Evolutionary conservation across 2,113 vertebrate species (phyloP), one percentile per base, ranked within the genome.

Genomic region (Semnornis frantzii): DNA sequence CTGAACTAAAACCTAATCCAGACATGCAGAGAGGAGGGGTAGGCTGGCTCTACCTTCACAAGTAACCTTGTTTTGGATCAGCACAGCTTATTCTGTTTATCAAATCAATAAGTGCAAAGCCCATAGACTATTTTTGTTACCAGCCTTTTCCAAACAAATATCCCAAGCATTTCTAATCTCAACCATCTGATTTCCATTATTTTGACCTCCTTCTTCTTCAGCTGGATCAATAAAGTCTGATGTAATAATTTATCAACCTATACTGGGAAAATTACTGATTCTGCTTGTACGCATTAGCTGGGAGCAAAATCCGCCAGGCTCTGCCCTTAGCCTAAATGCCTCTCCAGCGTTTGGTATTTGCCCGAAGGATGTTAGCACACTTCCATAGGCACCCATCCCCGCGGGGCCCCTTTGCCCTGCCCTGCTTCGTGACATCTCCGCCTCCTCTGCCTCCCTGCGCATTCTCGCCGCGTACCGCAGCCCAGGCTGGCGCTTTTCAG

Each of bases 111-210:
- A 82, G 12, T 28, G 60, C 91, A 95, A 86, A 92, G 85, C 42
- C 8, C 15, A 6, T 73, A 73, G 92, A 94, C 60, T 48, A 62
- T 96, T 91, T 90, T 63, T 89, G 75, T 92, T 96, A 95, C 27
- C 93, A 96, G 9, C 91, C 63, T 78, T 90, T 95, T 96, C 95
- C 79, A 97, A 97, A 96, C 89, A 86, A 96, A 95, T 97, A 97
- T 96, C 92, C 96, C 95, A 89, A 87, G 59, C 93, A 37, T 44
- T 94, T 95, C 83, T 86, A 63, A 96, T 96, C 55, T 30, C 39
- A 70, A 83, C 58, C 64, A 82, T 92, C 95, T 95, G 91, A 96
- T 96, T 97, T 97, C 89, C 95, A 27, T 30, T 95, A 93, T 95
- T 95, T 91, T 87, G 92, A 91, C 76, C 87, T 90, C 87, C 85